Evolutionary conservation across 2,113 vertebrate species (phyloP).

Genomic region (Empidonax alnorum): DNA sequence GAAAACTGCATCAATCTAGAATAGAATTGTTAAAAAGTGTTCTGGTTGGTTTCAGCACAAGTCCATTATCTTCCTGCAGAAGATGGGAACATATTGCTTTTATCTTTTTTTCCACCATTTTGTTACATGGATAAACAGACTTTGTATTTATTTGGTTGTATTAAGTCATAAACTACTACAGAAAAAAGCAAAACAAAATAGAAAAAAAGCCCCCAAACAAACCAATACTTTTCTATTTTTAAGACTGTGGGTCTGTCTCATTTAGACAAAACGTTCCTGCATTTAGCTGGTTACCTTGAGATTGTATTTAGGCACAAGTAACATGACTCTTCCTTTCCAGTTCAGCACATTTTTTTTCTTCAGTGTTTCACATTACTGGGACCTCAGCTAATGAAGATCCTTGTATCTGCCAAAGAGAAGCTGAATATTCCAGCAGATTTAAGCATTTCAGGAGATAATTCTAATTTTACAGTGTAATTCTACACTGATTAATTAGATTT

Average conservation of each 20-base stretch:
- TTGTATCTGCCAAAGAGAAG: not conserved
- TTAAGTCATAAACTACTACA: not conserved
- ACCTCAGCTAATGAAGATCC: not conserved
- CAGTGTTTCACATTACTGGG: not conserved
- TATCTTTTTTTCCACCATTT: not conserved
- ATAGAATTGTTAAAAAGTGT: not conserved
- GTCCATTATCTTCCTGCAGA: not conserved
- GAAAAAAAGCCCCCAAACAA: not conserved
- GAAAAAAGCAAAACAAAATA: not conserved
- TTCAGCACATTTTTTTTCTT: not conserved
- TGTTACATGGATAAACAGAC: not conserved
- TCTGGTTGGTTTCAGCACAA: not conserved
- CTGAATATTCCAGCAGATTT: not conserved
- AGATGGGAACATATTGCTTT: not conserved
- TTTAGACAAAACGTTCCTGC: not conserved
- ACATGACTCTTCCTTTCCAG: not conserved
- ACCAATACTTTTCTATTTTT: not conserved
- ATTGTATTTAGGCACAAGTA: not conserved
- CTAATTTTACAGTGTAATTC: not conserved
- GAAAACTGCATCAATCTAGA: not conserved
- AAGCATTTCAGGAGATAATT: not conserved
- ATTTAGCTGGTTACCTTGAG: not conserved
- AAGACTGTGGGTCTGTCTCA: not conserved
- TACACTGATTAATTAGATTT: not conserved
- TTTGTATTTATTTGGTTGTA: not conserved